Evolutionary conservation across 2,797 vertebrate genomes (phyloP).

Genomic region (Eulemur albifrons): DNA sequence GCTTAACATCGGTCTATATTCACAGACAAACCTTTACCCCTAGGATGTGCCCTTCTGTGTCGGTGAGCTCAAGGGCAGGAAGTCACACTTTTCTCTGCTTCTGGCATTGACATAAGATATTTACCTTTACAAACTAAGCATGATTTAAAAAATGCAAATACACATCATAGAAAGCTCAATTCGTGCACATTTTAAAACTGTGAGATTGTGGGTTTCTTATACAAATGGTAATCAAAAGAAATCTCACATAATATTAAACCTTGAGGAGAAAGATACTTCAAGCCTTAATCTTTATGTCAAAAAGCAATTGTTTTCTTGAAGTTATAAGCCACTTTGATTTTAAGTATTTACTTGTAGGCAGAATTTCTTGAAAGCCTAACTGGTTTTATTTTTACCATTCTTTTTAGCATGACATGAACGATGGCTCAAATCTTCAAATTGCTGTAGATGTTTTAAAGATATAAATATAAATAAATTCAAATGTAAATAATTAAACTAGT

Average conservation of each 20-base stretch:
- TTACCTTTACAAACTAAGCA: not conserved
- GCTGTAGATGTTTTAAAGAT: not conserved
- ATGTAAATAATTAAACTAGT: not conserved
- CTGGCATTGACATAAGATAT: not conserved
- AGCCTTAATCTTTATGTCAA: not conserved
- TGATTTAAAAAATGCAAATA: not conserved
- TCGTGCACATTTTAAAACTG: not conserved
- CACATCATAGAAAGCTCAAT: not conserved
- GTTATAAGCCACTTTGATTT: constrained; percentile 4
- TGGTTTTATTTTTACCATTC: not conserved
- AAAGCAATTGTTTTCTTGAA: constrained; percentile 40
- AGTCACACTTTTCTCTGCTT: not conserved
- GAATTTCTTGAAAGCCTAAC: constrained; percentile 20
- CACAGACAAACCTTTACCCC: not conserved
- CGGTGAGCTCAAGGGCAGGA: not conserved
- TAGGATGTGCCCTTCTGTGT: not conserved
- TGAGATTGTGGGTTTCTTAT: not conserved
- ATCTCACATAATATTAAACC: not conserved
- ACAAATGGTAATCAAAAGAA: not conserved
- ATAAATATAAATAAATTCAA: not conserved
- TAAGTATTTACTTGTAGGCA: not conserved
- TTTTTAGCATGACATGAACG: not conserved
- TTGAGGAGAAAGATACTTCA: not conserved
- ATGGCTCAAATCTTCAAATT: not conserved
- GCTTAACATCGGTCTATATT: not conserved